These are phyloP conservation scores for Melanotaenia pygmaea DNA, from an alignment of 2,797 vertebrate genomes.

Conservation along the genomic window DNA sequence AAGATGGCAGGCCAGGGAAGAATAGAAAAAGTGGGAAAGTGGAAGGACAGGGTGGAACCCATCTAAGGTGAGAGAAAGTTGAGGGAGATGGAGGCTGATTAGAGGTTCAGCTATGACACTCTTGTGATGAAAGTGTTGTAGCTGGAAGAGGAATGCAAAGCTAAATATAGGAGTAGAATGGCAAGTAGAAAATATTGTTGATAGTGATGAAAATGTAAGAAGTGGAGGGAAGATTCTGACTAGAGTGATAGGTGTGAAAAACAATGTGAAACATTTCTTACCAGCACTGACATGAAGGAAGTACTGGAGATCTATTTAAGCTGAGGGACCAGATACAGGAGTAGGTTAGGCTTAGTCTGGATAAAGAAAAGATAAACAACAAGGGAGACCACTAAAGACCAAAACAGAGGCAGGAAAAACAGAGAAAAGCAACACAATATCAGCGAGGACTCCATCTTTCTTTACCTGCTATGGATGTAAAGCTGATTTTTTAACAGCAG, in stretches of 20 bases:
- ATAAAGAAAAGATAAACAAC: neutral
- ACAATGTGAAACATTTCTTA: neutral
- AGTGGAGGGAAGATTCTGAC: neutral
- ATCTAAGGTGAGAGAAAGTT: constrained; percentile 39
- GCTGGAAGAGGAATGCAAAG: constrained; percentile 17
- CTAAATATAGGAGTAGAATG: constrained; percentile 4
- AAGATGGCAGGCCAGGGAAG: constrained; percentile 18
- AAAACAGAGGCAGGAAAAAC: constrained; percentile 5
- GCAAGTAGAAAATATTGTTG: constrained; percentile 2
- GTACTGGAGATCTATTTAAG: neutral
- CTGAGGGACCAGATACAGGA: neutral
- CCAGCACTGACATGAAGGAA: neutral
- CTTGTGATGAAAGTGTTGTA: neutral
- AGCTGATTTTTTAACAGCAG: constrained; percentile 42
- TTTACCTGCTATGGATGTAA: constrained; percentile 63
- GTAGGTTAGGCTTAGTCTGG: neutral
- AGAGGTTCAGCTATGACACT: constrained; percentile 17
- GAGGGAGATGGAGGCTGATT: constrained; percentile 22
- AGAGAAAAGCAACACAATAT: neutral
- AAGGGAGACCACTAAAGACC: constrained; percentile 13
- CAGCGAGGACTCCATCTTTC: constrained; percentile 21
- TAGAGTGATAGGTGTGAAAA: neutral
- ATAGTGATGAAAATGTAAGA: neutral
- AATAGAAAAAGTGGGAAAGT: constrained; percentile 2
- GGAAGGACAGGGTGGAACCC: constrained; percentile 12